Evolutionary conservation across 2,797 vertebrate species (phyloP), one percentile per base, ranked within the genome.

Genomic region (Scleropages formosus): DNA sequence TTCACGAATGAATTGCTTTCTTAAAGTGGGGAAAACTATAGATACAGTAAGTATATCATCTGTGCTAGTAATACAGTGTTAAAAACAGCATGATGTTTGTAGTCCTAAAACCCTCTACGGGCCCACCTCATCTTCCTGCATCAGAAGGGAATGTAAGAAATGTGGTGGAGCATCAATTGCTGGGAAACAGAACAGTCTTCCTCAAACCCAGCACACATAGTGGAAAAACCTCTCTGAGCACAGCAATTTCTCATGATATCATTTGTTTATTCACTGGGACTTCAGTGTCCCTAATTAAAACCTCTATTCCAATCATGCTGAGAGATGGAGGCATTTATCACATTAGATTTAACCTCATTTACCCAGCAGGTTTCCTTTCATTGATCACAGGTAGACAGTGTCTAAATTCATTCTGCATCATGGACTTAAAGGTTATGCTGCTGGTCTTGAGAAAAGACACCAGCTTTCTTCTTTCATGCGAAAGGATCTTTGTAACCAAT

Each of bases 261-360:
- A 66, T 78, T 83, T 69, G 81, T 82, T 83, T 81, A 79, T 77
- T 71, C 72, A 72, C 81, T 75, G 74, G 78, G 68, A 70, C 60
- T 65, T 76, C 73, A 76, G 81, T 78, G 82, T 85, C 85, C 83
- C 78, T 80, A 84, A 85, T 85, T 83, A 83, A 82, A 84, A 81
- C 78, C 82, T 82, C 84, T 72, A 78, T 76, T 77, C 80, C 79
- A 78, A 83, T 82, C 78, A 80, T 31, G 65, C 79, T 85, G 84
- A 85, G 82, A 86, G 85, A 85, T 75, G 73, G 73, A 71, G 31
- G 77, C 67, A 65, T 78, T 78, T 74, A 75, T 78, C 73, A 74
- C 73, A 72, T 78, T 78, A 78, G 77, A 75, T 71, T 75, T 78
- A 78, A 78, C 77, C 72, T 78, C 66, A 64, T 78, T 78, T 75